Base-by-base conservation (phyloP, 2,888 invertebrate species). In the Caenorhabditis sinica region DNA sequence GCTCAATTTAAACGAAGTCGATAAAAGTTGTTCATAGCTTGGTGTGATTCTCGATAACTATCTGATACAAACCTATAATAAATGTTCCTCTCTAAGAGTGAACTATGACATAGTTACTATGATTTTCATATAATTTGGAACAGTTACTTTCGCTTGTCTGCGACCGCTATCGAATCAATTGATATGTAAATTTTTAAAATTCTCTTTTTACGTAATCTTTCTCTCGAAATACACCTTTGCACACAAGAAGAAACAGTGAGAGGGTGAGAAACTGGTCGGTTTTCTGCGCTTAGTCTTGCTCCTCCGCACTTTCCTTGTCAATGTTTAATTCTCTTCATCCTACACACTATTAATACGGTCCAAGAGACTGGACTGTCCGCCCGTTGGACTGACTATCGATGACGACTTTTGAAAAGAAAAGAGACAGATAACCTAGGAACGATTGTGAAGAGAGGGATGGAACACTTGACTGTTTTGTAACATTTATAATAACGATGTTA, bases 191-290 rank as follows among this genome's bases (percentile, higher is more conserved):
- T 76, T 43, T n/a, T 45, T 66, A 23, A 36, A 33, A 61, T 40
- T 25, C 25, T 28, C 28, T 58, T 60, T 51, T 73, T 49, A 28
- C 13, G 11, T 30, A 63, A 15, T 63, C 36, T 74, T 51, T 73
- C 49, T 53, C 30, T 33, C 51, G 60, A 49, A 43, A 20, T 30
- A 76, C 58, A n/a, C 58, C 43, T 45, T 58, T 43, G 66, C 33
- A 56, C 72, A 72, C 36, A 68, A 45, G 36, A 17, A 60, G 51
- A 56, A n/a, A 56, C 36, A 63, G 63, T 23, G 49, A 68, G 49
- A 63, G 36, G 69, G 65, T 30, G 72, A 79, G 63, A 71, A 75
- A 79, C 79, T 79, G 79, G 79, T 79, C 71, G 72, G 30, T 66
- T 36, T 28, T 56, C 25, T 69, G 58, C 58, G 30, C 56, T 43